Base-by-base conservation (phyloP, 1,140 invertebrate species). In the Drosophila trapezifrons region DNA sequence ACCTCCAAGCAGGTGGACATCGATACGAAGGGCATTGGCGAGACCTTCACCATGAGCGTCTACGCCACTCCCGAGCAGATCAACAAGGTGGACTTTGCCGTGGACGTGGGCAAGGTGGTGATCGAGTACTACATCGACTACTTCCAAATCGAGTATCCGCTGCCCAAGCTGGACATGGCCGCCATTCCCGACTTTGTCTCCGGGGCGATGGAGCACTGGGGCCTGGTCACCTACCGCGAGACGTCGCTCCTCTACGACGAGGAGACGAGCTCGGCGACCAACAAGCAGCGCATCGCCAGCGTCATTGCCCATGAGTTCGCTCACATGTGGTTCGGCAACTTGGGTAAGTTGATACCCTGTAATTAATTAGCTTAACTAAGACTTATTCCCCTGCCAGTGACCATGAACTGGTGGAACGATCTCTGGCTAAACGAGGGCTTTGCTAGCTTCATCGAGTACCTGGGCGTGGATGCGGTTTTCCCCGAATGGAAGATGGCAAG, bases 141-240 rank as follows among this genome's bases (percentile, higher is more conserved):
- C 90, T 99, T 99, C 92, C 93, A 95, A 77, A 95, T 98, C 54
- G 92, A 94, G 37, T 99, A 98, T 93, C 97, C 98, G 15, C 92
- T 98, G 35, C 96, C 97, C 32, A 98, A 98, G 93, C 92, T 97
- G 78, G 96, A 98, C 93, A 96, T 98, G 95, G 96, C 97, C 51
- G 97, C 97, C 9, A 97, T 99, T 73, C 98, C 98, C 2, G 98
- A 99, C 92, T 99, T 99, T 93, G 96, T 96, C 1, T 97, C 97
- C 2, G 98, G 97, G 5, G 98, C 98, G 1, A 99, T 99, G 95
- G 98, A 99, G 92, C 97, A 98, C 93, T 99, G 98, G 97, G 96
- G 96, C 12, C 92, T 97, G 12, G 95, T 97, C 4, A 97, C 96
- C 6, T 97, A 95, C 85, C 93, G 97, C 59, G 98, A 99, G 93